These are phyloP conservation scores for Odontocerum albicorne DNA, from an alignment of 2,888 invertebrate genomes.

Conservation along the genomic window DNA sequence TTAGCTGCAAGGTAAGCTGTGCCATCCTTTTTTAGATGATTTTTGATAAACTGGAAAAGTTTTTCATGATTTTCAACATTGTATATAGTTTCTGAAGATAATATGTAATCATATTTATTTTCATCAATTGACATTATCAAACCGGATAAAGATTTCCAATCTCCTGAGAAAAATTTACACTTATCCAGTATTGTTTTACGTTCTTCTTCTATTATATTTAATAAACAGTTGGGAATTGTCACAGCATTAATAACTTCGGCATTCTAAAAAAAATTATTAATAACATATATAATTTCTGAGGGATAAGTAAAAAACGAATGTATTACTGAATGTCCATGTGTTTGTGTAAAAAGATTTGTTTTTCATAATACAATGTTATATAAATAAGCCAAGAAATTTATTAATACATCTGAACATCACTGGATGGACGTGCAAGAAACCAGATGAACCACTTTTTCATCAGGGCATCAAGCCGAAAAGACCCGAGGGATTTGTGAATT, in stretches of 20 bases:
- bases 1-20: constrained; percentile 81
- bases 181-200: constrained; percentile 43
- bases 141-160: constrained; percentile 68
- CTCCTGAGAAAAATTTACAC: constrained; percentile 70
- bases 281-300: not conserved
- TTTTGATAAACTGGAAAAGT: constrained; percentile 68
- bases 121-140: constrained; percentile 45
- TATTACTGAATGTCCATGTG: too few species aligned
- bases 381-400: too few species aligned
- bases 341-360: too few species aligned
- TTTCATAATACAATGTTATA: too few species aligned
- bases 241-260: constrained; percentile 75
- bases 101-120: constrained; percentile 76
- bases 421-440: too few species aligned
- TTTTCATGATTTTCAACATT: constrained; percentile 79
- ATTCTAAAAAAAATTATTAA: constrained; percentile 67
- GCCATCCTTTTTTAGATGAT: constrained; percentile 64
- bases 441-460: too few species aligned
- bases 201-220: constrained; percentile 61
- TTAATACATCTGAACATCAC: too few species aligned
- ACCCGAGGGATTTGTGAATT: too few species aligned
- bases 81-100: constrained; percentile 94
- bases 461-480: too few species aligned
- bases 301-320: too few species aligned
- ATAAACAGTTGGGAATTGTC: constrained; percentile 80